Evolutionary conservation across 2,888 invertebrate species (phyloP), one percentile per base, ranked within the genome.

Genomic region (Keiferia lycopersicella): DNA sequence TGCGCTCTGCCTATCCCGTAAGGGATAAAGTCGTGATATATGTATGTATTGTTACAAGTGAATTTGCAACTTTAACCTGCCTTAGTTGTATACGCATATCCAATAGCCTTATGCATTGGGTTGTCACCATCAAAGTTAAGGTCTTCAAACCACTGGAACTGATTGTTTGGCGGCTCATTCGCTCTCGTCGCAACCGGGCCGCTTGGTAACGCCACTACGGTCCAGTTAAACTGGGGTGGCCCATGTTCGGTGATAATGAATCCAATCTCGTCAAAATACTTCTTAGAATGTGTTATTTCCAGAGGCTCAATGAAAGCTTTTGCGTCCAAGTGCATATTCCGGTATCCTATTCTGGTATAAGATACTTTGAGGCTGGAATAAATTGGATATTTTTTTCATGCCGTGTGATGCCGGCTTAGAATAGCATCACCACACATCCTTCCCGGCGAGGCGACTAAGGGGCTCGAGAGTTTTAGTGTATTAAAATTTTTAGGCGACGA

Each of bases 61-160:
- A n/a, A n/a, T n/a, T n/a, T n/a, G n/a, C n/a, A n/a, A n/a, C n/a
- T n/a, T n/a, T n/a, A n/a, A n/a, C n/a, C n/a, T n/a, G n/a, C 34
- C 38, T 60, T 60, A 60, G 53, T 60, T 10, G 16, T 18, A 61
- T 18, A n/a, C n/a, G 41, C 53, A 26, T 61, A 64, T 16, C 60
- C 64, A 12, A 64, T 26, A 11, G 30, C 59, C 10, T 12, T 53
- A 41, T 59, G 60, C n/a, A n/a, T 12, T 14, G n/a, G 10, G 3
- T 14, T 10, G 0, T 20, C 38, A 38, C 39, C 22, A 6, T n/a
- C 16, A 2, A 39, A 34, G 1, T 41, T 39, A 7, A 34, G n/a
- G 20, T 64, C 53, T 6, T 60, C 41, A n/a, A 64, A 64, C 64
- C 64, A 64, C n/a, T 60, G n/a, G 58, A 26, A 64, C 18, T 8